Conservation (phyloP, 2,113 vertebrate species). For the Saimiri boliviensis region DNA sequence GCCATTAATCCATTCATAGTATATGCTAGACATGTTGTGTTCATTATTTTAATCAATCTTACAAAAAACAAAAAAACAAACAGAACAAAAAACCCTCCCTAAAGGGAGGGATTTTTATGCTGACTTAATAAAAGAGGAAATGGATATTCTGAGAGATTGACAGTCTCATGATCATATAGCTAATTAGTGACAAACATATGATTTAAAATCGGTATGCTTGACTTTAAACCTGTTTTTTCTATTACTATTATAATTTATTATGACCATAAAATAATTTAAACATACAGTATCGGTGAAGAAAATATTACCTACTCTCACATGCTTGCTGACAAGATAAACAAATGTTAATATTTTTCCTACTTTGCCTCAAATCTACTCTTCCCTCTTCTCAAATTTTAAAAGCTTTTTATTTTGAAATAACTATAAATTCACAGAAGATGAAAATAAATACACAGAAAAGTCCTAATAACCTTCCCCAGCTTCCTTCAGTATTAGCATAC, state of each 20-base stretch:
- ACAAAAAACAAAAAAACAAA: constrained; percentile 37
- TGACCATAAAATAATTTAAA: background rate
- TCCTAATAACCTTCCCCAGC: background rate
- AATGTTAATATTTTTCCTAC: background rate
- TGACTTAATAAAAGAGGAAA: background rate
- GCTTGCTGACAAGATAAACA: background rate
- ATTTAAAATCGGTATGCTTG: constrained; percentile 15
- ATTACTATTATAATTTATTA: background rate
- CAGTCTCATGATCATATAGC: background rate
- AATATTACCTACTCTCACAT: background rate
- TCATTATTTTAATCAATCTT: constrained; percentile 50
- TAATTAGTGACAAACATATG: background rate
- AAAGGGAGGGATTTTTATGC: background rate
- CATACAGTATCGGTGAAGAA: background rate
- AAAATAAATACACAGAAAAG: background rate
- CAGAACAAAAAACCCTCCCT: background rate
- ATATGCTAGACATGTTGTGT: background rate
- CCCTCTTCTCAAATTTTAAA: background rate
- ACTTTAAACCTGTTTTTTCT: background rate
- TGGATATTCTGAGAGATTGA: background rate
- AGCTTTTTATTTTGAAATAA: background rate
- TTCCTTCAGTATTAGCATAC: background rate
- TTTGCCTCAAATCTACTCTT: background rate
- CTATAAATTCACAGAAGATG: background rate
- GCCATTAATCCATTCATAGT: constrained; percentile 19